Percentiles rank a stretch among this genome's conserved stretches.
These are phyloP conservation scores for Lynx canadensis DNA, from an alignment of 2,113 vertebrate genomes.

Conservation along the genomic window DNA sequence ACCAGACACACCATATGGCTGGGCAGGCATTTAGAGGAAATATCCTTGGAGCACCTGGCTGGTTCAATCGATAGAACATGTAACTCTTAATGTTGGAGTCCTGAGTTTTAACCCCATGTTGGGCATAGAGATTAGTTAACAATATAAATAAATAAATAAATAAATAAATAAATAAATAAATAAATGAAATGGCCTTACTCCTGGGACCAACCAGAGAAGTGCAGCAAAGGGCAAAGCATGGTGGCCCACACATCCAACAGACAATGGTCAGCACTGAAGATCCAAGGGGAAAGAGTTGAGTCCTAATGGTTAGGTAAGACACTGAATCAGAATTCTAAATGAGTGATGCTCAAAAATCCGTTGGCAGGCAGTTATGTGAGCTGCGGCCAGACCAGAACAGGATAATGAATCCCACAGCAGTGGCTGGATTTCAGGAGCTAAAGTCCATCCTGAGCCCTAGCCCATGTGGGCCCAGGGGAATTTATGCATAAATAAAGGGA, in stretches of 20 bases:
- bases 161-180: not conserved
- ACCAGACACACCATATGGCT: not conserved
- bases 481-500: not conserved
- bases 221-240: not conserved
- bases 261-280: not conserved
- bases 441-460: not conserved
- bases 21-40: not conserved
- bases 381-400: not conserved
- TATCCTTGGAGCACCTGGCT: not conserved
- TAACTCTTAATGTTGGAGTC: not conserved
- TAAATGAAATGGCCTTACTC: not conserved
- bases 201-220: not conserved
- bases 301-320: not conserved
- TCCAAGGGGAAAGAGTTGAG: not conserved
- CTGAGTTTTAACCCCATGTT: not conserved
- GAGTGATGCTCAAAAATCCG: not conserved
- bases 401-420: not conserved
- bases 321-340: not conserved
- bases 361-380: not conserved
- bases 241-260: not conserved
- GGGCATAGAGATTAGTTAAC: not conserved
- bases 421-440: not conserved
- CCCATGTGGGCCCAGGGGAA: not conserved
- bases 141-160: not conserved
- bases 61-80: not conserved